A percentile compares a stretch with the other conserved stretches of the same genome.
Conservation (phyloP, 2,113 vertebrate genomes). For the Misgurnus mizolepis region DNA sequence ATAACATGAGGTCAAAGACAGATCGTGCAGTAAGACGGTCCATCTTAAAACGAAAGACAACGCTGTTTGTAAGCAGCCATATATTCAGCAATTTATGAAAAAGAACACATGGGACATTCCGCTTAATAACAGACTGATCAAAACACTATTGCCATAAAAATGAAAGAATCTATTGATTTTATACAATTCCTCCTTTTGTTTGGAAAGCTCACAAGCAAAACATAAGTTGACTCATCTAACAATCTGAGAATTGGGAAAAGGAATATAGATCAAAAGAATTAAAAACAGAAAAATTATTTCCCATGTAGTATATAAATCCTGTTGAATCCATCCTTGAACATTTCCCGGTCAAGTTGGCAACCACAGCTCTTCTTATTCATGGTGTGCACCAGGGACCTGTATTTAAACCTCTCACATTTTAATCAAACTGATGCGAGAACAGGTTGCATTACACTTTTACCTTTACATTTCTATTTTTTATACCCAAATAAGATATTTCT, state of each 20-base stretch:
- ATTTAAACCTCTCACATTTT: background rate
- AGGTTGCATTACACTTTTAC: background rate
- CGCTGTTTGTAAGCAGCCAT: slow-evolving; percentile 30
- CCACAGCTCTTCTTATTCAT: slow-evolving; percentile 35
- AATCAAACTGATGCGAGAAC: background rate
- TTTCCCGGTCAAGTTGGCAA: slow-evolving; percentile 39
- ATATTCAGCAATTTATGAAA: slow-evolving; percentile 35
- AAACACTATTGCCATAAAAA: slow-evolving; percentile 64
- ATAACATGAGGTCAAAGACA: slow-evolving; percentile 40
- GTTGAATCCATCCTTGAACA: slow-evolving; percentile 16
- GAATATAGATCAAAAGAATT: slow-evolving; percentile 21
- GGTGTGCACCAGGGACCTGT: slow-evolving; percentile 28
- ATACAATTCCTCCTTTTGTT: slow-evolving; percentile 25
- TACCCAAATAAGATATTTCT: background rate
- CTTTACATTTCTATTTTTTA: background rate
- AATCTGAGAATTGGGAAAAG: slow-evolving; percentile 27
- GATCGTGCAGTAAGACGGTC: slow-evolving; percentile 22
- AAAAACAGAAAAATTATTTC: slow-evolving; percentile 27
- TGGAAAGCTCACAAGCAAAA: slow-evolving; percentile 43
- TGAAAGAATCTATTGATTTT: slow-evolving; percentile 11
- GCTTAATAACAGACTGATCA: slow-evolving; percentile 59
- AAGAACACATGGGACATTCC: slow-evolving; percentile 48
- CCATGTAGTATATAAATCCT: background rate
- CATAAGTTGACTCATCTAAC: slow-evolving; percentile 14
- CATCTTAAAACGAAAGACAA: slow-evolving; percentile 15